Conservation (phyloP, 92 coral and sea anemone genomes). For the Epizoanthus stellaris region DNA sequence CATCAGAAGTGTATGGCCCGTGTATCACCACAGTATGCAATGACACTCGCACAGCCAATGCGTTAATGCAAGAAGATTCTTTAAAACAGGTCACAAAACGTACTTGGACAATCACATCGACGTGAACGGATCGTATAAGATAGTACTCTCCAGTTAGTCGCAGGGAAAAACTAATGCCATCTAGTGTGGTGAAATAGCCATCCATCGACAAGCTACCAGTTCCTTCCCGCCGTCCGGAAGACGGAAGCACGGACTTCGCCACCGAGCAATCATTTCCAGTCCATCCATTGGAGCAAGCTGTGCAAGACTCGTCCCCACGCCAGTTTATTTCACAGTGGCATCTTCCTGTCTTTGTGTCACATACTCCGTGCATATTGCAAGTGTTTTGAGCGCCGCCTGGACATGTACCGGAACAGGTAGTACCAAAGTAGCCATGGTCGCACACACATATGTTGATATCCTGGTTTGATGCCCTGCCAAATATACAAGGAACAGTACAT, state of each 20-base stretch:
- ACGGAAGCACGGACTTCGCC: conserved; percentile 45
- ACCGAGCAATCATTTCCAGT: conserved; percentile 63
- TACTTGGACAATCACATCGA: conserved; percentile 50
- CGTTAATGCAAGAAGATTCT: conserved; percentile 57
- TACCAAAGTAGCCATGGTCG: conserved; percentile 64
- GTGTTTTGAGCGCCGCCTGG: conserved; percentile 65
- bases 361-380: conserved; percentile 62
- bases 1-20: conserved; percentile 51
- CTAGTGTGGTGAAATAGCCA: conserved; percentile 65
- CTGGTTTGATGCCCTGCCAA: conserved; percentile 52
- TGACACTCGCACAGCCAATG: conserved; percentile 55
- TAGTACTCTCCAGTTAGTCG: conserved; percentile 64
- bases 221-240: conserved; percentile 16
- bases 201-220: conserved; percentile 35
- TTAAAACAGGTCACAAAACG: conserved; percentile 59
- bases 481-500: conserved; percentile 57
- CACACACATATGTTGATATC: conserved; percentile 59
- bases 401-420: conserved; percentile 57
- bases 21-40: conserved; percentile 53
- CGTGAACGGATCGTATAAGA: conserved; percentile 57
- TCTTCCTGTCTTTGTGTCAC: conserved; percentile 51
- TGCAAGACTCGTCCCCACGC: conserved; percentile 62
- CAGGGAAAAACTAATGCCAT: conserved; percentile 55
- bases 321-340: conserved; percentile 65
- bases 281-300: conserved; percentile 61